These are phyloP conservation scores for Nipponia nippon DNA, from an alignment of 2,113 vertebrate species.

Conservation along the genomic window DNA sequence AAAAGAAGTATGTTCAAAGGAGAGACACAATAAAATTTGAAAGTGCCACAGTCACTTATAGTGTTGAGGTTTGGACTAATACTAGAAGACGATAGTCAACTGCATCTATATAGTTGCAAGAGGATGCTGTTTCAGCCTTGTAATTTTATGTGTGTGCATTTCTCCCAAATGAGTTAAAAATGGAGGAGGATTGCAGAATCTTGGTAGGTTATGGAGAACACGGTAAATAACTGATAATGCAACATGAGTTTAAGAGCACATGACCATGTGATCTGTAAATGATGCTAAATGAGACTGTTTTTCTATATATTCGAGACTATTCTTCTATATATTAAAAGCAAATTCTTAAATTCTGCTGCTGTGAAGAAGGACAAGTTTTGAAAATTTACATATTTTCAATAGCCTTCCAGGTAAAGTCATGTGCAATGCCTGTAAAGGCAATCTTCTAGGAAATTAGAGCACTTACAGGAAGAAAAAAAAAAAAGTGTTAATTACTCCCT, in stretches of 20 bases:
- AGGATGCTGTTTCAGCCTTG: not conserved
- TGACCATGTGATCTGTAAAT: not conserved
- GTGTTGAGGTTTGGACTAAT: not conserved
- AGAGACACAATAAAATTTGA: not conserved
- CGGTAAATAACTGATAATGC: not conserved
- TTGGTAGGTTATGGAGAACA: not conserved
- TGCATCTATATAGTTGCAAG: not conserved
- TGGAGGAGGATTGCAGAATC: not conserved
- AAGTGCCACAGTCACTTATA: not conserved
- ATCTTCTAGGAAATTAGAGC: not conserved
- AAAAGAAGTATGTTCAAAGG: not conserved
- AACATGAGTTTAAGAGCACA: not conserved
- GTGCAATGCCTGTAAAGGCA: not conserved
- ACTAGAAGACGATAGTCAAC: not conserved
- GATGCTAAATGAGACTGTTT: not conserved
- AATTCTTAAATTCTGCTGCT: not conserved
- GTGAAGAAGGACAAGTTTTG: not conserved
- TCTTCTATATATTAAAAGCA: not conserved
- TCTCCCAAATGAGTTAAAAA: not conserved
- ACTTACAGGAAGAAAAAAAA: not conserved
- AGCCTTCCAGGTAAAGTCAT: not conserved
- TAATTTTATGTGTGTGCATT: not conserved
- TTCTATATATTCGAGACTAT: not conserved
- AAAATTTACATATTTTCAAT: not conserved
- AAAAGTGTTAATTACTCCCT: not conserved